phyloP scores from a whole-genome alignment of 2,797 vertebrate genomes.

The Pangasius larnaudii region DNA sequence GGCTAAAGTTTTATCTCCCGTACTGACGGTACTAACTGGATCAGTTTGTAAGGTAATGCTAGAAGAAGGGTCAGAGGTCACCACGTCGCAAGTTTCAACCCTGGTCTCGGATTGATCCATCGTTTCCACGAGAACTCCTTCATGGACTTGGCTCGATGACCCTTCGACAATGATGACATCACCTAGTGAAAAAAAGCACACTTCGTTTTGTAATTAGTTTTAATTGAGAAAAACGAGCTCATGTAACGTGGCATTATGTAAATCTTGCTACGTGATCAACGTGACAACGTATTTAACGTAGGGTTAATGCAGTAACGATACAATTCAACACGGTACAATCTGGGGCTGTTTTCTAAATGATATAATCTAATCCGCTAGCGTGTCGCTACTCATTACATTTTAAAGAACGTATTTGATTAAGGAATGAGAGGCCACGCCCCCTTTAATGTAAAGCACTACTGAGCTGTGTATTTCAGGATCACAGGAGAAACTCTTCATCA shows the following conservation, averaged over 20 bases:
- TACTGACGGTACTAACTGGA: background rate
- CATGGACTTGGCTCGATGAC: conserved; percentile 36
- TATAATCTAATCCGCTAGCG: background rate
- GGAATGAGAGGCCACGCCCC: background rate
- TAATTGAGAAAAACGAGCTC: background rate
- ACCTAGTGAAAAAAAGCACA: conserved; percentile 22
- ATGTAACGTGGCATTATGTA: background rate
- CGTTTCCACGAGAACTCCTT: conserved; percentile 45
- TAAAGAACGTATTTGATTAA: background rate
- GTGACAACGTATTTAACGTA: background rate
- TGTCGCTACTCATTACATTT: background rate
- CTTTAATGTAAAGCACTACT: background rate
- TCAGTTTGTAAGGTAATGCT: conserved; percentile 3
- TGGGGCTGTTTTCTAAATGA: background rate
- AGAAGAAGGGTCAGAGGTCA: conserved; percentile 16
- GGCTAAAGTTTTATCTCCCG: conserved; percentile 1
- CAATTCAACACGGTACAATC: background rate
- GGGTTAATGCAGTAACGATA: background rate
- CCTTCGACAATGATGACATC: conserved; percentile 47
- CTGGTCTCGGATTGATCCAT: conserved; percentile 36
- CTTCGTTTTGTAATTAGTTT: background rate
- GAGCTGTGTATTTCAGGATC: background rate
- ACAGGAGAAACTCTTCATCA: background rate
- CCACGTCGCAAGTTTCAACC: conserved; percentile 34
- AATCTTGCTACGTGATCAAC: background rate